Conservation (phyloP, 2,797 vertebrate genomes). For the Cygnus olor region DNA sequence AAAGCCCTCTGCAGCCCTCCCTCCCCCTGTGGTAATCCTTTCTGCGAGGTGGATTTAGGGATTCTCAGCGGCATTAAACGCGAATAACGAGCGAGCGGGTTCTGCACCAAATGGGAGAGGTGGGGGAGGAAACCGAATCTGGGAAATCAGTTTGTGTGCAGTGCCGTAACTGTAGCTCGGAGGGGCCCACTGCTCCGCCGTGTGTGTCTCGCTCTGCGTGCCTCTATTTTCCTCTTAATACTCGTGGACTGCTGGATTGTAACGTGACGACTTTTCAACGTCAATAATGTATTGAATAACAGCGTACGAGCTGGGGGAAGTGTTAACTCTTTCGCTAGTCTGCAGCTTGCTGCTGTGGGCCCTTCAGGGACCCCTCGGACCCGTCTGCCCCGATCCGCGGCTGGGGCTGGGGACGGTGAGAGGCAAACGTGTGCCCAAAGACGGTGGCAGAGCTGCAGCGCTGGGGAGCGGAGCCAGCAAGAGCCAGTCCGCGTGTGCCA, state of each 20-base stretch:
- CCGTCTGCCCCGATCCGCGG: neutral
- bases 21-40: constrained; percentile 49
- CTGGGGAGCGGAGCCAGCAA: no score
- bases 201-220: constrained; percentile 54
- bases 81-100: neutral
- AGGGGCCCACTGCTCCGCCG: constrained; percentile 11
- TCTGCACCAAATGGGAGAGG: neutral
- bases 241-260: constrained; percentile 57
- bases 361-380: neutral
- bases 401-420: neutral
- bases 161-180: constrained; percentile 16
- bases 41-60: constrained; percentile 62
- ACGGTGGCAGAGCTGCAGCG: neutral
- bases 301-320: neutral
- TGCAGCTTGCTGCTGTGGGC: neutral
- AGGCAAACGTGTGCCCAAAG: neutral
- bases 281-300: constrained; percentile 70
- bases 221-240: constrained; percentile 47
- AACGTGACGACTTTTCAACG: constrained; percentile 66
- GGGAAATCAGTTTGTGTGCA: constrained; percentile 54
- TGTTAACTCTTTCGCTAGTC: constrained; percentile 42
- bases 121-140: neutral
- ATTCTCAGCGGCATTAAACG: constrained; percentile 59
- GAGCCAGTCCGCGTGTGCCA: no score
- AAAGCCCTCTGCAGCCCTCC: neutral